These are phyloP conservation scores for Pteria penguin DNA, from an alignment of 2,888 invertebrate species.

Conservation along the genomic window DNA sequence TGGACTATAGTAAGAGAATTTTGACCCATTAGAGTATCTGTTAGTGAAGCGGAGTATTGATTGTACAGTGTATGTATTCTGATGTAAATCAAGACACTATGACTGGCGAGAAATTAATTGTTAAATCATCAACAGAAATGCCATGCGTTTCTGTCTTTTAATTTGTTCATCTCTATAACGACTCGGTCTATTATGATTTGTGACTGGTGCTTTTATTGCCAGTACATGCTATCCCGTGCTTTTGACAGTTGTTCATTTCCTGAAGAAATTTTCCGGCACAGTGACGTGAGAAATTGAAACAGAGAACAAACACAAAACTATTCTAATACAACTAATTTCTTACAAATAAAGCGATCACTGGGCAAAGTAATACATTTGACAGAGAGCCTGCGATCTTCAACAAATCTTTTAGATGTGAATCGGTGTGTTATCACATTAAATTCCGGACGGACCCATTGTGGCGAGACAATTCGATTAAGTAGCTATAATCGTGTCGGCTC, in stretches of 20 bases:
- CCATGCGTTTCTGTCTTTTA: not conserved
- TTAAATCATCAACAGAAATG: not conserved
- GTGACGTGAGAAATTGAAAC: slow-evolving; percentile 57
- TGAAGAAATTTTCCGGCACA: slow-evolving; percentile 52
- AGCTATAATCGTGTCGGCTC: not conserved
- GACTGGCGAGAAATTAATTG: not conserved
- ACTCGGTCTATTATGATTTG: not conserved
- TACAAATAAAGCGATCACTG: slow-evolving; percentile 29
- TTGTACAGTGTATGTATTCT: too few relatives aligned
- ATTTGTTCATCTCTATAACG: not conserved
- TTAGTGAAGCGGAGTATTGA: too few relatives aligned
- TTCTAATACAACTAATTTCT: slow-evolving; percentile 50
- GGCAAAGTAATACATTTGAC: slow-evolving; percentile 27
- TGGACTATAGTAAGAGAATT: too few relatives aligned
- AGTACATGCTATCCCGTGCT: not conserved
- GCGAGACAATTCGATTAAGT: slow-evolving; percentile 41
- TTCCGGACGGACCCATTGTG: slow-evolving; percentile 25
- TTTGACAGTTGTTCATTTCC: slow-evolving; percentile 23
- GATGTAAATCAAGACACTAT: not conserved
- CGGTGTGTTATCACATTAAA: slow-evolving; percentile 29
- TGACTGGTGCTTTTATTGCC: not conserved
- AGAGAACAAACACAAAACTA: slow-evolving; percentile 32
- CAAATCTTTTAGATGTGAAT: slow-evolving; percentile 7
- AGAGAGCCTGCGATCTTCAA: not conserved
- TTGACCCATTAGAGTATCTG: too few relatives aligned